Conservation (phyloP, 2,888 invertebrate genomes). For the Nemoura dubitans region DNA sequence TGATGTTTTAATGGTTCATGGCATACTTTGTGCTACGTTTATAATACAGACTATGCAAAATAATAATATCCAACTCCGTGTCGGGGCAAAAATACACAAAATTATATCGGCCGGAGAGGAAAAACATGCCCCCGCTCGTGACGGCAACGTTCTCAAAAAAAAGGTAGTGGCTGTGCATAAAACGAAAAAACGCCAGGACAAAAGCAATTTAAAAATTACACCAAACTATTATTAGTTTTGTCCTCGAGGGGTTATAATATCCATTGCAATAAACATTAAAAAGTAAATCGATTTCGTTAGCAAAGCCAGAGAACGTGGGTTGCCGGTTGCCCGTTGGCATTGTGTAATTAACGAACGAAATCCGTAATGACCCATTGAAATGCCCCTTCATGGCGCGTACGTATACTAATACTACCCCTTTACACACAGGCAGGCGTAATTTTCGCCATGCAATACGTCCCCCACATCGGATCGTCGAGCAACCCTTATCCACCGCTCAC, state of each 20-base stretch:
- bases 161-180: neutral
- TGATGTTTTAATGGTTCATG: constrained; percentile 35
- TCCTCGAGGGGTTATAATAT: constrained; percentile 27
- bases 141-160: neutral
- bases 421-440: constrained; percentile 34
- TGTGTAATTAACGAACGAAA: constrained; percentile 37
- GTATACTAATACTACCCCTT: neutral
- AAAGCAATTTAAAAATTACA: neutral
- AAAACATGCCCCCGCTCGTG: constrained; percentile 2
- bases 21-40: constrained; percentile 28
- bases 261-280: constrained; percentile 33
- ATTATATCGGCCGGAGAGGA: neutral
- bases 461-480: neutral
- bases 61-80: constrained; percentile 17
- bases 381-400: constrained; percentile 19
- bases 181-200: constrained; percentile 1
- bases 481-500: constrained; percentile 19
- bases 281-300: constrained; percentile 32
- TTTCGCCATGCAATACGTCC: neutral
- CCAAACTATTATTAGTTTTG: constrained; percentile 37
- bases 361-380: constrained; percentile 39
- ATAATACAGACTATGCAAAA: constrained; percentile 16
- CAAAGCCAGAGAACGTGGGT: neutral
- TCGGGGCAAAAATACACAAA: constrained; percentile 9
- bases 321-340: neutral